Evolutionary conservation across 2,797 vertebrate species (phyloP).

Genomic region (Coilia nasus): DNA sequence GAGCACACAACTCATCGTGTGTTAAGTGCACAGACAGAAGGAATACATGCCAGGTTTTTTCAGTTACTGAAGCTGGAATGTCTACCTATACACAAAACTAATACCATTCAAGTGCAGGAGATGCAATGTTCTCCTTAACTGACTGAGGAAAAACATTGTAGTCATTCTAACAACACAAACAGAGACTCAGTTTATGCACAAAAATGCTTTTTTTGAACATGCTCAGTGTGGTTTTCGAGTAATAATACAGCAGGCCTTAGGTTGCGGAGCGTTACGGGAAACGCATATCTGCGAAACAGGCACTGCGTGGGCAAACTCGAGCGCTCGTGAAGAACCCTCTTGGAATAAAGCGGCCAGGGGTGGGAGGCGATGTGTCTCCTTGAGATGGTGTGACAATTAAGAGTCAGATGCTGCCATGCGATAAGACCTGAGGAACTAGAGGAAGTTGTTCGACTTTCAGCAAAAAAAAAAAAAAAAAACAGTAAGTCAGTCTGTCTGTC

Average conservation of each 20-base stretch:
- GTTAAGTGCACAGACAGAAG: too few species aligned
- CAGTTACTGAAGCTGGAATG: too few species aligned
- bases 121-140: too few species aligned
- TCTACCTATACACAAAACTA: too few species aligned
- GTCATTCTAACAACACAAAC: neutral
- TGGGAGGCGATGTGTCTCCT: neutral
- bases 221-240: neutral
- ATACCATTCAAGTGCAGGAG: too few species aligned
- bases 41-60: too few species aligned
- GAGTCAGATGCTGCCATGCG: neutral
- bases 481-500: neutral
- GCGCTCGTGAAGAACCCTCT: neutral
- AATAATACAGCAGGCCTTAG: neutral
- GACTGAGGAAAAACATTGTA: too few species aligned
- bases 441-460: neutral
- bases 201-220: too few species aligned
- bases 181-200: neutral
- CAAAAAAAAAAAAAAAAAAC: too few species aligned
- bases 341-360: neutral
- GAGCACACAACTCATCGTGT: too few species aligned
- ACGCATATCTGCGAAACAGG: neutral
- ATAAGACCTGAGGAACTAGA: neutral
- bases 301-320: neutral
- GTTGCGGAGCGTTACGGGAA: neutral
- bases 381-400: neutral